These are phyloP conservation scores for Sebastes baramenuke DNA, from an alignment of 2,797 vertebrate species.

Conservation along the genomic window DNA sequence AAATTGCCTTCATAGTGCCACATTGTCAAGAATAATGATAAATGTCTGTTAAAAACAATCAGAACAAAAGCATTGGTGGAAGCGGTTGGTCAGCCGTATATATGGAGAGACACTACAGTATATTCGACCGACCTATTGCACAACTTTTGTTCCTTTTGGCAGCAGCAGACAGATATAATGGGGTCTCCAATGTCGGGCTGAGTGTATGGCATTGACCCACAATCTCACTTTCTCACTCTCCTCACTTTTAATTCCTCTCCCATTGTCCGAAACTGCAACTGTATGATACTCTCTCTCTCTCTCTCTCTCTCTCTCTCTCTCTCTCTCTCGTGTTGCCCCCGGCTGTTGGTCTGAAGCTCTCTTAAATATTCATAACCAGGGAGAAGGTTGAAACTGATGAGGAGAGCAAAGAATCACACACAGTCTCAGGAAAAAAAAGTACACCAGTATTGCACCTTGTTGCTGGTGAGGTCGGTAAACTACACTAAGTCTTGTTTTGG, in stretches of 20 bases:
- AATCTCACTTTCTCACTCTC: background rate
- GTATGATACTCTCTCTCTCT: background rate
- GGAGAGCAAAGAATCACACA: conserved; percentile 17
- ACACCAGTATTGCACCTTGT: background rate
- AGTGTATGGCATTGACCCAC: background rate
- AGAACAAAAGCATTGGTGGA: background rate
- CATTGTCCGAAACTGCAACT: conserved; percentile 29
- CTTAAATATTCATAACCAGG: conserved; percentile 67
- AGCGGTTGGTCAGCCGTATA: conserved; percentile 16
- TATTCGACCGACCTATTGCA: conserved; percentile 16
- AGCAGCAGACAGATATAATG: too few species aligned
- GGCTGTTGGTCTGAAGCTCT: conserved; percentile 48
- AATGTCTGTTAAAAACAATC: background rate
- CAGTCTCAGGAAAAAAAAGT: background rate
- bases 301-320: background rate
- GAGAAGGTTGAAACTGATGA: conserved; percentile 32
- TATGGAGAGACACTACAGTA: background rate
- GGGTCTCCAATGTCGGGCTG: background rate
- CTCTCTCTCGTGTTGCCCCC: background rate
- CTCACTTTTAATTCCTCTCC: conserved; percentile 3
- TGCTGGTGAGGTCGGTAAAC: background rate
- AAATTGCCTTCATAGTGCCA: background rate
- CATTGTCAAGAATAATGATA: background rate
- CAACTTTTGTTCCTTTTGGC: conserved; percentile 11
- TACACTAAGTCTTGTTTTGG: background rate